A percentile compares a stretch with the other conserved stretches of the same genome.
phyloP scores from a whole-genome alignment of 2,888 invertebrate genomes.

The Ennomos quercinarius region DNA sequence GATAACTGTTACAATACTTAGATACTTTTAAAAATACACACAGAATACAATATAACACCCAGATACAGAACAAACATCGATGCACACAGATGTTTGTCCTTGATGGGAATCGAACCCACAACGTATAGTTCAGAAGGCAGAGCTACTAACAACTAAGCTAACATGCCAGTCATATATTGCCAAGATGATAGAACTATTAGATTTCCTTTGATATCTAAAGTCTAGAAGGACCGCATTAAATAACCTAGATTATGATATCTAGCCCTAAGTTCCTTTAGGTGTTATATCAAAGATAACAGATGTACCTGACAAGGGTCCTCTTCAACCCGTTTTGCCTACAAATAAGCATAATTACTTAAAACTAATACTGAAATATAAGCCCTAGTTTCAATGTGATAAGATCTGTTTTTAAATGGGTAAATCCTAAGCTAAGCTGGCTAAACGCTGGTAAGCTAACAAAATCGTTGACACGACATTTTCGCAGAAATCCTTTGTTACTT shows the following conservation, averaged over 20 bases:
- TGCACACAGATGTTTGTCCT: too few species aligned
- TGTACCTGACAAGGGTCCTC: constrained; percentile 14
- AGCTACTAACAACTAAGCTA: too few species aligned
- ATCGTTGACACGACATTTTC: constrained; percentile 8
- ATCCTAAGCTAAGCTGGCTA: background rate
- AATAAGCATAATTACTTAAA: constrained; percentile 6
- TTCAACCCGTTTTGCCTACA: background rate
- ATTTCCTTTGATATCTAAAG: background rate
- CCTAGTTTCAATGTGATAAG: background rate
- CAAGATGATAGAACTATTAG: too few species aligned
- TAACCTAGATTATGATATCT: background rate
- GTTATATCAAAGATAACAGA: constrained; percentile 5
- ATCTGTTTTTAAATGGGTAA: background rate
- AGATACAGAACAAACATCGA: too few species aligned
- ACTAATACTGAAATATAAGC: background rate
- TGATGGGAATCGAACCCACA: too few species aligned
- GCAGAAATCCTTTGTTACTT: background rate
- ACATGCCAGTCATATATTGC: too few species aligned
- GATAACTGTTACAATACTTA: too few species aligned
- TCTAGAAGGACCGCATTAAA: background rate
- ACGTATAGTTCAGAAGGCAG: too few species aligned
- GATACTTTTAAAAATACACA: too few species aligned
- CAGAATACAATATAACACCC: too few species aligned
- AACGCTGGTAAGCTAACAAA: constrained; percentile 1
- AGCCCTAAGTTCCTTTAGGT: constrained; percentile 5